Base-by-base conservation (phyloP, 64 coral and sea anemone genomes). In the Stichodactyla mertensii region DNA sequence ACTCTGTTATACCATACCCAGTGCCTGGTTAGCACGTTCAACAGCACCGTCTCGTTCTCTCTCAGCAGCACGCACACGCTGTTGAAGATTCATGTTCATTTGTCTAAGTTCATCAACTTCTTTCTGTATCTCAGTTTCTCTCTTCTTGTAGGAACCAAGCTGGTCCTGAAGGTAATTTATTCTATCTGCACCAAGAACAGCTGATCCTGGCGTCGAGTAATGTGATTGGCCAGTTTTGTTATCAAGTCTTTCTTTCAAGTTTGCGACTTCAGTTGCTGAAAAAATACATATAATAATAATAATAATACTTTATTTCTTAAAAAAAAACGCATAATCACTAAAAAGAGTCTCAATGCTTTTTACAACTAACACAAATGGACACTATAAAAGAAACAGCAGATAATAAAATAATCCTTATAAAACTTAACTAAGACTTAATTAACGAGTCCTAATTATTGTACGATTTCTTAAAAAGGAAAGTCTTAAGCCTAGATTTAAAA, bases 131-230 rank as follows among this genome's bases (percentile, higher is more conserved):
- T 99, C 87, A 55, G 69, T 94, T 79, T 95, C 93, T 71, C 88
- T 89, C 27, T 87, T 95, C 78, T 83, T 90, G 6, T 95, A 52
- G 10, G 78, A 83, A 15, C 90, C 88, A 57, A 99, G 78, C 80
- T 99, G 93, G 20, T 90, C 81, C 71, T 94, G 93, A 66, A 99
- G 88, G 61, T 99, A 90, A 61, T 79, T 87, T 88, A 99, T 99
- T 92, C 93, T 92, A 12, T 99, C 97, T 27, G 97, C 92, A 10
- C 97, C 97, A 61, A 99, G 58, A 8, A 84, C 77, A 5, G 97
- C 97, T 58, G 97, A 88, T 28, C 97, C 97, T 56, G 89, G 88
- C 16, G 55, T 55, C 13, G 71, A 64, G 60, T 92, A 77, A 66
- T 86, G 87, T 59, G 82, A 20, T 51, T 71, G 88, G 6, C 78